Conservation (phyloP, 2,797 vertebrate species). For the Pangasius sanitwongsei region DNA sequence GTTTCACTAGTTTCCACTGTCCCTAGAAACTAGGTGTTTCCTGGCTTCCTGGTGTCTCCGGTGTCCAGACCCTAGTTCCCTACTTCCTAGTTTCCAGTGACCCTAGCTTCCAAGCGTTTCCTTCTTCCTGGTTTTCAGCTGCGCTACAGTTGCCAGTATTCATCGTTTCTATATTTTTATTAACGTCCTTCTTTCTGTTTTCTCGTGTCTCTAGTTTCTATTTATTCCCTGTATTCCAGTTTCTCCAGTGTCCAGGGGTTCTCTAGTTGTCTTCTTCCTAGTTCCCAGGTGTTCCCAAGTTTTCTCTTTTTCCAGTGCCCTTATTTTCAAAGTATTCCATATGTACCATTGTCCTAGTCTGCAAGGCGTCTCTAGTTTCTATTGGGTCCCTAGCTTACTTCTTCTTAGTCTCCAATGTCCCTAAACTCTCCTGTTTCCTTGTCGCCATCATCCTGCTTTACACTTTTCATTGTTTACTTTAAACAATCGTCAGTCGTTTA, state of each 20-base stretch:
- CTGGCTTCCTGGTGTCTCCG: background rate
- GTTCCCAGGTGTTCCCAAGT: too few relatives aligned
- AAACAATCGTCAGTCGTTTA: background rate
- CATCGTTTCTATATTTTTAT: background rate
- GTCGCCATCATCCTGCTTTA: background rate
- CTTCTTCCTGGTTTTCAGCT: background rate
- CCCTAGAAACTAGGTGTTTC: background rate
- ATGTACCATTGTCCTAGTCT: background rate
- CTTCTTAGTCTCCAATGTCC: background rate
- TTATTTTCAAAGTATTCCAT: background rate
- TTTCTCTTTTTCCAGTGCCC: background rate
- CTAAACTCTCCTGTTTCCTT: background rate
- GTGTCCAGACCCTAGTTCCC: background rate
- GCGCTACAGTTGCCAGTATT: too few relatives aligned
- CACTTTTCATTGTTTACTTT: background rate
- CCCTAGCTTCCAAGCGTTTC: background rate
- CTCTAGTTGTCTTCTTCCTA: background rate
- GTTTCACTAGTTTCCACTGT: background rate
- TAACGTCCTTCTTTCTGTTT: background rate
- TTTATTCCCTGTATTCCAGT: background rate
- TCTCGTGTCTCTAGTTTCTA: background rate
- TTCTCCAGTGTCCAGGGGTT: background rate
- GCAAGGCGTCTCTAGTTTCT: background rate
- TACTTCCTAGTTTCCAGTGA: too few relatives aligned
- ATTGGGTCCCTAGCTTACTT: background rate